Conservation (phyloP, 2,797 vertebrate species). For the Sebastes matsubarae region DNA sequence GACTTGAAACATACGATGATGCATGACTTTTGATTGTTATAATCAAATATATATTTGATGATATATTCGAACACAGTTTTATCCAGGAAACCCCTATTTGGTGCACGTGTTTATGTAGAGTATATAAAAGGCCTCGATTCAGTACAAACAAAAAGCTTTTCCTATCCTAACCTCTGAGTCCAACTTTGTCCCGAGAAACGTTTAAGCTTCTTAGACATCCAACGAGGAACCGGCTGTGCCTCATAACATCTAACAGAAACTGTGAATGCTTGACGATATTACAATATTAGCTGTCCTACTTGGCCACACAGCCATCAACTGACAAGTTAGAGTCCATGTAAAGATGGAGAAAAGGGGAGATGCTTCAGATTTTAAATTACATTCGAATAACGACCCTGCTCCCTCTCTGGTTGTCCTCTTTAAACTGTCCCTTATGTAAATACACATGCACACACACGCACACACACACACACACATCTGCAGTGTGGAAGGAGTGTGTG, state of each 20-base stretch:
- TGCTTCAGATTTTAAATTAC: constrained; percentile 40
- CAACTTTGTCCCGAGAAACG: constrained; percentile 3
- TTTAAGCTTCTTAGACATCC: constrained; percentile 10
- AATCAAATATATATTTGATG: no score
- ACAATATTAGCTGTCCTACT: background rate
- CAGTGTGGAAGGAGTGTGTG: constrained; percentile 66
- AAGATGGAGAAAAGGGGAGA: constrained; percentile 39
- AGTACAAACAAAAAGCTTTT: constrained; percentile 2
- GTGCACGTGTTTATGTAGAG: constrained; percentile 2
- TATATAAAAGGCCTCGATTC: constrained; percentile 29
- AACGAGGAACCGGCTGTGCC: constrained; percentile 29
- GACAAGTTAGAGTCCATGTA: constrained; percentile 2
- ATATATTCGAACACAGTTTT: background rate
- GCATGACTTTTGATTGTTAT: background rate
- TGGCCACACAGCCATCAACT: background rate
- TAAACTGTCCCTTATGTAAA: constrained; percentile 67
- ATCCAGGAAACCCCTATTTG: background rate
- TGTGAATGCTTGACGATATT: constrained; percentile 15
- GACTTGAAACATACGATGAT: background rate
- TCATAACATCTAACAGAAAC: constrained; percentile 23
- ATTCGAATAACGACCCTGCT: constrained; percentile 46
- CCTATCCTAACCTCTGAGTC: background rate
- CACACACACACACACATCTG: constrained; percentile 50
- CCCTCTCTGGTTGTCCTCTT: constrained; percentile 49
- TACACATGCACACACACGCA: constrained; percentile 39